Percentiles rank a stretch among this genome's conserved stretches.
Evolutionary conservation across 2,113 vertebrate genomes (phyloP).

Genomic region (Prolemur simus): DNA sequence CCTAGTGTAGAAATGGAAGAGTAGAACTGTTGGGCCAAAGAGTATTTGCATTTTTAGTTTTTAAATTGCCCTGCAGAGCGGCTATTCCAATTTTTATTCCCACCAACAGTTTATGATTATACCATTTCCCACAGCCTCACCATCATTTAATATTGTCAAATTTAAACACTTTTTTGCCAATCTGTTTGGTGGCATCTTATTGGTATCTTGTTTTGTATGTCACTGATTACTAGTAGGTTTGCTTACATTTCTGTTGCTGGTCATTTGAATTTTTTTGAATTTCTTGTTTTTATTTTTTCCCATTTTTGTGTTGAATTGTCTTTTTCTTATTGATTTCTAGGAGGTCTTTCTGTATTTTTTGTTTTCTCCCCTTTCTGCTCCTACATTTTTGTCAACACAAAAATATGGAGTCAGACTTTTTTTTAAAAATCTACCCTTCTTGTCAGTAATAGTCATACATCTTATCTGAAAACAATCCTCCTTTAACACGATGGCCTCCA

Average conservation of each 20-base stretch:
- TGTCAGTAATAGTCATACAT: not conserved
- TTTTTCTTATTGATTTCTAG: not conserved
- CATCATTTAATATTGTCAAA: constrained; percentile 40
- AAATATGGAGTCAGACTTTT: constrained; percentile 1
- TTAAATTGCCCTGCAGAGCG: not conserved
- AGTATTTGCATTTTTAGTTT: constrained; percentile 31
- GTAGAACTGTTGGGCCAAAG: not conserved
- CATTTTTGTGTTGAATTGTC: constrained; percentile 41
- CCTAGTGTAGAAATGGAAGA: not conserved
- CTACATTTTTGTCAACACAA: not conserved
- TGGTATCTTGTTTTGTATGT: constrained; percentile 17
- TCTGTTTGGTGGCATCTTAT: not conserved
- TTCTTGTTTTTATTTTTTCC: not conserved
- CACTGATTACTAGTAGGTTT: not conserved
- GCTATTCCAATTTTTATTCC: not conserved
- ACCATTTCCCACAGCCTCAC: not conserved
- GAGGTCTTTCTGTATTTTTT: not conserved
- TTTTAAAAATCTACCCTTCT: no score
- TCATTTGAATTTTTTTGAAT: constrained; percentile 30
- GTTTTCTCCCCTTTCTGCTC: not conserved
- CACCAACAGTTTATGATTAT: not conserved
- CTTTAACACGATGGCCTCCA: not conserved
- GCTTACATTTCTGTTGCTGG: constrained; percentile 38
- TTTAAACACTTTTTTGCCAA: not conserved
- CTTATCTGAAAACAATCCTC: not conserved